phyloP scores from a whole-genome alignment of 2,797 vertebrate genomes.

The Manis crassicaudata region DNA sequence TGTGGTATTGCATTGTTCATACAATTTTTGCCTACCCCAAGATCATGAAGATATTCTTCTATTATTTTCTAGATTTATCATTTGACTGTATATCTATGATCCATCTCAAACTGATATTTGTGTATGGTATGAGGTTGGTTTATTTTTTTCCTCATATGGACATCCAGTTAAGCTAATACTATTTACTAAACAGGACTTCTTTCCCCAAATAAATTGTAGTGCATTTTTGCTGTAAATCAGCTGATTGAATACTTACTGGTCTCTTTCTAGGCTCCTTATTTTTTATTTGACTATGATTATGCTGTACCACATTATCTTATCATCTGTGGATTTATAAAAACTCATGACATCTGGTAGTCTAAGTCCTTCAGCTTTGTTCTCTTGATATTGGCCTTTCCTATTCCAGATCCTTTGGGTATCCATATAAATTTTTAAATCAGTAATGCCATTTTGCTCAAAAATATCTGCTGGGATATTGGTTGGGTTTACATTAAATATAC shows the following conservation, averaged over 20 bases:
- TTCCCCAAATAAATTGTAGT: neutral
- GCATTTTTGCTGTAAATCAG: neutral
- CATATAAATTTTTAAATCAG: neutral
- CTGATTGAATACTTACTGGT: neutral
- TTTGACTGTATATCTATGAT: neutral
- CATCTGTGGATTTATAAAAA: neutral
- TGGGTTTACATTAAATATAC: neutral
- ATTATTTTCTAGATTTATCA: neutral
- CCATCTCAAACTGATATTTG: neutral
- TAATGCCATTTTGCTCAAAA: neutral
- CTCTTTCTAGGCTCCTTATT: neutral
- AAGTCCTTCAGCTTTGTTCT: neutral
- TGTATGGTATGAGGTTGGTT: neutral
- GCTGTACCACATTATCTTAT: neutral
- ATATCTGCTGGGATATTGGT: neutral
- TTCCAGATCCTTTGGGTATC: neutral
- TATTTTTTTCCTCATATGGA: neutral
- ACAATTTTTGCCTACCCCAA: neutral
- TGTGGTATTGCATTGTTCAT: neutral
- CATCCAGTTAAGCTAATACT: neutral
- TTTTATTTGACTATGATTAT: neutral
- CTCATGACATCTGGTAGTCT: neutral
- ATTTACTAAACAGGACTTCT: neutral
- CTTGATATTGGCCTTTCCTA: neutral
- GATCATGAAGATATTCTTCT: neutral